Conservation (phyloP, 1,140 invertebrate species). For the Rhynchophorus ferrugineus region DNA sequence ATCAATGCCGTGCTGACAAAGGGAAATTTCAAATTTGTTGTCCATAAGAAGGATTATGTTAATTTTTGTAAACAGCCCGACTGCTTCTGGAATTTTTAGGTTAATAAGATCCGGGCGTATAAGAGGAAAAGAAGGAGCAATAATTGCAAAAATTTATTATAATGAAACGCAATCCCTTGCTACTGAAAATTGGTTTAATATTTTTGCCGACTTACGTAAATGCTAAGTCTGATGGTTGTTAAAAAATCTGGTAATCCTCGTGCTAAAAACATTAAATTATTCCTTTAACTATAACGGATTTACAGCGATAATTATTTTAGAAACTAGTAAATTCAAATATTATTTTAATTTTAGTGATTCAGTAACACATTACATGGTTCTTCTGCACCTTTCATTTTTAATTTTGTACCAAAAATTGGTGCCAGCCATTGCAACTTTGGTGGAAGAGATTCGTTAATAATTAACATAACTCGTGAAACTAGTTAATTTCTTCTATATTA, state of each 20-base stretch:
- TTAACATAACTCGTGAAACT: too few species aligned
- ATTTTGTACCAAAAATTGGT: too few species aligned
- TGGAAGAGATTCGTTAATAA: too few species aligned
- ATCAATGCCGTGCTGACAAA: slow-evolving; percentile 15
- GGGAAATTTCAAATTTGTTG: slow-evolving; percentile 9
- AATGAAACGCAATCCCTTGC: background rate
- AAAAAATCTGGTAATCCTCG: background rate
- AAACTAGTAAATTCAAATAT: too few species aligned
- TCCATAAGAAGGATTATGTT: slow-evolving; percentile 18
- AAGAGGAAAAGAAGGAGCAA: slow-evolving; percentile 6
- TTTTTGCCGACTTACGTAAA: background rate
- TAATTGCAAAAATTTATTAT: slow-evolving; percentile 5
- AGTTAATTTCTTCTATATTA: too few species aligned
- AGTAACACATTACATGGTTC: too few species aligned
- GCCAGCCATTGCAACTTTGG: too few species aligned
- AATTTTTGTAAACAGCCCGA: slow-evolving; percentile 19
- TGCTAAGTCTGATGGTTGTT: background rate
- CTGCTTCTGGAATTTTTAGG: slow-evolving; percentile 7
- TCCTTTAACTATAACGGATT: too few species aligned
- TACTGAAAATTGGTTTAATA: background rate
- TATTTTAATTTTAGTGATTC: too few species aligned
- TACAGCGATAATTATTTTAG: too few species aligned
- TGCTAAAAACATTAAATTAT: too few species aligned
- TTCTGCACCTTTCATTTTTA: too few species aligned
- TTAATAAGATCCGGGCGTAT: slow-evolving; percentile 11